phyloP scores from a whole-genome alignment of 2,888 invertebrate genomes.

The Abscondita cerata region DNA sequence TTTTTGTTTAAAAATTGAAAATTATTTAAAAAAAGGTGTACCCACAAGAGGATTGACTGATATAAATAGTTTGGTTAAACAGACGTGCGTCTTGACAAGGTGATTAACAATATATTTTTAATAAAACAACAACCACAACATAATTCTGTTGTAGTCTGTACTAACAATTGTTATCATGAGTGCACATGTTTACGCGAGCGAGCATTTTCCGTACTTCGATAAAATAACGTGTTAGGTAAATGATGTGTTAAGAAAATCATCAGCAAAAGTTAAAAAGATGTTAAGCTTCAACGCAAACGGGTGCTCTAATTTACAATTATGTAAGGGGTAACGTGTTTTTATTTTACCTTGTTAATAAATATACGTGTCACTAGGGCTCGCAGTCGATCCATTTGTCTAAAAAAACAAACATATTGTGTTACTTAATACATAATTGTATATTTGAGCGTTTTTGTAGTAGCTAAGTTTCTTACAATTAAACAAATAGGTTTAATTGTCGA shows the following conservation, averaged over 20 bases:
- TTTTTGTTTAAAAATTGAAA: no score
- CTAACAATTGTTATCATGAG: no score
- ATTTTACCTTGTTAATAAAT: slow-evolving; percentile 73
- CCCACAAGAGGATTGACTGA: no score
- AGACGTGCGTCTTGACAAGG: no score
- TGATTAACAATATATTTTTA: no score
- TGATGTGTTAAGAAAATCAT: slow-evolving; percentile 46
- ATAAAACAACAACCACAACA: no score
- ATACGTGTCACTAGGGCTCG: slow-evolving; percentile 80
- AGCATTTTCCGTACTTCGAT: no score
- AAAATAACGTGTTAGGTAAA: slow-evolving; percentile 42
- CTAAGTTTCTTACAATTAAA: slow-evolving; percentile 10
- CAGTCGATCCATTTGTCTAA: slow-evolving; percentile 76
- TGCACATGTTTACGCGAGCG: no score
- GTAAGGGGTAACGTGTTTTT: slow-evolving; percentile 50
- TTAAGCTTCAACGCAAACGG: slow-evolving; percentile 16
- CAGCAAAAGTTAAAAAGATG: slow-evolving; percentile 36
- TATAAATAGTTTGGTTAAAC: no score
- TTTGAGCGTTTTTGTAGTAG: slow-evolving; percentile 40
- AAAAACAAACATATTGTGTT: slow-evolving; percentile 54
- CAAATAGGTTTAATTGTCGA: no score
- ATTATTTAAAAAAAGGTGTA: no score
- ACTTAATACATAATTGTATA: slow-evolving; percentile 42
- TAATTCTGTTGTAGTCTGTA: no score
- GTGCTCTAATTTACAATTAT: slow-evolving; percentile 44